Percentiles rank a stretch among this genome's conserved stretches.
These are phyloP conservation scores for Neria commutata DNA, from an alignment of 2,888 invertebrate genomes.

Conservation along the genomic window DNA sequence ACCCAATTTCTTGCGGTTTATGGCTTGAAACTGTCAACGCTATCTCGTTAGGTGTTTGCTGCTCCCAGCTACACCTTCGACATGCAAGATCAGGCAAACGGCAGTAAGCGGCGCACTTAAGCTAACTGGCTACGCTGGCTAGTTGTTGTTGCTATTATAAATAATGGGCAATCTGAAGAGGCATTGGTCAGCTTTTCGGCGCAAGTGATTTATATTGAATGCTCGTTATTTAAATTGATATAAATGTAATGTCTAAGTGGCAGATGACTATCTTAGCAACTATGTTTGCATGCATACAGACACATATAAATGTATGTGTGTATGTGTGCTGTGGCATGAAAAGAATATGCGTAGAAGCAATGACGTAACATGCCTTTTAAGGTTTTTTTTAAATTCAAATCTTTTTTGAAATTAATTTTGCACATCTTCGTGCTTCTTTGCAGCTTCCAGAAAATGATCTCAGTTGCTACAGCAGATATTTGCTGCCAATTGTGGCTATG, in stretches of 20 bases:
- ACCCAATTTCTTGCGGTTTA: conserved; percentile 56
- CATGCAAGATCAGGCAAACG: too few species aligned
- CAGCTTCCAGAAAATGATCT: too few species aligned
- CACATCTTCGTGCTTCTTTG: too few species aligned
- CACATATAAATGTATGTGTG: not conserved
- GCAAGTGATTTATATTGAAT: conserved; percentile 39
- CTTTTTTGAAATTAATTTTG: too few species aligned
- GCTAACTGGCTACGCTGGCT: too few species aligned
- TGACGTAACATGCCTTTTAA: not conserved
- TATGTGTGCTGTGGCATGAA: conserved; percentile 4
- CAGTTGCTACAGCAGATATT: too few species aligned
- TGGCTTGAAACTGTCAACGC: conserved; percentile 54
- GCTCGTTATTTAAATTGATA: conserved; percentile 57
- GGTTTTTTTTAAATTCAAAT: too few species aligned
- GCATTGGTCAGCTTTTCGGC: too few species aligned
- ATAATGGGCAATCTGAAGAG: too few species aligned
- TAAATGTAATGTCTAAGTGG: conserved; percentile 44
- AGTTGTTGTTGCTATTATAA: too few species aligned
- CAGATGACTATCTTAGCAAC: not conserved
- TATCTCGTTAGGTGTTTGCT: conserved; percentile 15
- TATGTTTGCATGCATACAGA: not conserved
- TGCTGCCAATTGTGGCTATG: too few species aligned
- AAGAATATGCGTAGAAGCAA: conserved; percentile 1
- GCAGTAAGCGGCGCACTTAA: too few species aligned
- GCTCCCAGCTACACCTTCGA: not conserved